Evolutionary conservation across 2,113 vertebrate genomes (phyloP).

Genomic region (Lophotis ruficrista): DNA sequence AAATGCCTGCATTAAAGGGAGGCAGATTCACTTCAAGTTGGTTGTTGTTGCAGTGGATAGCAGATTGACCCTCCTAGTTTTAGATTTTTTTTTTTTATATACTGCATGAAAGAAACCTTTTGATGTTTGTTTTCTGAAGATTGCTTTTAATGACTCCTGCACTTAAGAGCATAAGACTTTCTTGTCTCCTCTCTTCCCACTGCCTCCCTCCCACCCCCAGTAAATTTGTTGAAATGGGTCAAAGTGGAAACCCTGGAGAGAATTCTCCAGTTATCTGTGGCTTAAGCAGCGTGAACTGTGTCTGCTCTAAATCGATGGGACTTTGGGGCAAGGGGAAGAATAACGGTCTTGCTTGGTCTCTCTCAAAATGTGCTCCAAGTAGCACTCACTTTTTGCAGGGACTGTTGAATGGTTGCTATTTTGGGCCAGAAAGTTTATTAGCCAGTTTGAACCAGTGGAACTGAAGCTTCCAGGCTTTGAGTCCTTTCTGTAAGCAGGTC

Average conservation of each 20-base stretch:
- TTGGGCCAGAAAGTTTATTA: constrained; percentile 20
- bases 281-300: neutral
- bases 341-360: neutral
- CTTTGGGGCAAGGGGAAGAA: neutral
- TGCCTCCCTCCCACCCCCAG: neutral
- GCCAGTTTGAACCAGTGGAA: neutral
- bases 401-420: neutral
- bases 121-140: constrained; percentile 6
- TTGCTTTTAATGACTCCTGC: constrained; percentile 11
- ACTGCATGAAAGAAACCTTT: neutral
- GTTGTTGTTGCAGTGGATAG: neutral
- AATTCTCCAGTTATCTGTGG: neutral
- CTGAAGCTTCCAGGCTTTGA: neutral
- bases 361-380: neutral
- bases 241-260: neutral
- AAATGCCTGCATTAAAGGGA: neutral
- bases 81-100: neutral
- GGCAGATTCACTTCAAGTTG: neutral
- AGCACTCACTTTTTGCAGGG: neutral
- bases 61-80: neutral
- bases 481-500: neutral
- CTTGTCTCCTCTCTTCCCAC: neutral
- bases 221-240: neutral
- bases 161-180: neutral
- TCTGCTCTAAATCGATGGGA: neutral